Conservation (phyloP, 2,797 vertebrate species). For the Diplodus sargus region DNA sequence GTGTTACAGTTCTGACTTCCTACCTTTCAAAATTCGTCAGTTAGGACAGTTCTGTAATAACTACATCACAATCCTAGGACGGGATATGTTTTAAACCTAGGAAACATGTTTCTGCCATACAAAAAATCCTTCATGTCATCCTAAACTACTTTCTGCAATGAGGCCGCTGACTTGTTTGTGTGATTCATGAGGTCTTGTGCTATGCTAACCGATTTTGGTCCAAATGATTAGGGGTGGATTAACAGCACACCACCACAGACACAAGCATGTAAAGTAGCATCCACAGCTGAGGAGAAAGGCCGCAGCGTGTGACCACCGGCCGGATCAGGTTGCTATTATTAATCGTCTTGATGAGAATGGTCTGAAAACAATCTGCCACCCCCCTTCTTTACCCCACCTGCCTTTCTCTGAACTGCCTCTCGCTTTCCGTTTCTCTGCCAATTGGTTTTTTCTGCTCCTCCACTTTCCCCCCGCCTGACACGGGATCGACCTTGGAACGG, state of each 20-base stretch:
- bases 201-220: conserved; percentile 18
- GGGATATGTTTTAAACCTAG: no score
- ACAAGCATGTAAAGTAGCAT: conserved; percentile 55
- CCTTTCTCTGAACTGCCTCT: conserved; percentile 34
- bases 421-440: conserved; percentile 24
- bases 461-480: conserved; percentile 27
- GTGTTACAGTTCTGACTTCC: no score
- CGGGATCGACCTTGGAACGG: conserved; percentile 29
- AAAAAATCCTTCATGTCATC: no score
- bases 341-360: conserved; percentile 54
- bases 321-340: conserved; percentile 68
- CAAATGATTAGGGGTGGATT: conserved; percentile 25
- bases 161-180: neutral
- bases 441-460: conserved; percentile 22
- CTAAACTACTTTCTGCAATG: no score
- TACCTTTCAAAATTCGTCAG: no score
- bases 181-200: neutral
- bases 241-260: conserved; percentile 26
- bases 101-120: no score
- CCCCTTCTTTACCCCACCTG: conserved; percentile 14
- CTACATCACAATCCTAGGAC: no score
- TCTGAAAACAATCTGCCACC: conserved; percentile 28
- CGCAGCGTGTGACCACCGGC: conserved; percentile 55
- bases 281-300: conserved; percentile 58
- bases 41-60: no score